Percentiles rank a stretch among this genome's conserved stretches.
These are phyloP conservation scores for Corydoras sp. DNA, from an alignment of 2,113 vertebrate species.

Conservation along the genomic window DNA sequence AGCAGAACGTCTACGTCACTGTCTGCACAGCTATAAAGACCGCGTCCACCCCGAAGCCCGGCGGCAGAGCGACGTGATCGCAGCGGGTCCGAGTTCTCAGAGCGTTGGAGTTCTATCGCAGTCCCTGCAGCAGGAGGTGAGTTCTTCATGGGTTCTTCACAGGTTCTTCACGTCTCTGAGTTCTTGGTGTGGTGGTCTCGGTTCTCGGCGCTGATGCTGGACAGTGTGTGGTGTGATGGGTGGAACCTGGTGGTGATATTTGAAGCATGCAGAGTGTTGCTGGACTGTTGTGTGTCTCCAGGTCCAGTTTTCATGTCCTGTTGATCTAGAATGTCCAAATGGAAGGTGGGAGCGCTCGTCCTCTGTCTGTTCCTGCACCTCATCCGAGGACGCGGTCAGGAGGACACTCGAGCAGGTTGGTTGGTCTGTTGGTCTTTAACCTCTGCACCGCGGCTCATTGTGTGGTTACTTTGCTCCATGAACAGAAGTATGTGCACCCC, in stretches of 20 bases:
- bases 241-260: neutral
- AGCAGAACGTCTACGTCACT: constrained; percentile 35
- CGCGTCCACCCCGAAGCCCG: constrained; percentile 10
- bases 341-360: constrained; percentile 28
- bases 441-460: too few relatives aligned
- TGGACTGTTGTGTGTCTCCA: neutral
- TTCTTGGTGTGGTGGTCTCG: too few relatives aligned
- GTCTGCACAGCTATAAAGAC: constrained; percentile 38
- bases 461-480: too few relatives aligned
- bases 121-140: neutral
- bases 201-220: too few relatives aligned
- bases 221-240: too few relatives aligned
- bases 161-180: too few relatives aligned
- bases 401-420: constrained; percentile 47
- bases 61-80: constrained; percentile 4
- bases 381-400: constrained; percentile 27
- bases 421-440: neutral
- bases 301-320: neutral
- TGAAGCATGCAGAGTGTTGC: neutral
- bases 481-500: too few relatives aligned
- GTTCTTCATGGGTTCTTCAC: too few relatives aligned
- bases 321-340: constrained; percentile 37
- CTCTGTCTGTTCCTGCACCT: constrained; percentile 23
- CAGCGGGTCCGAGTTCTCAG: neutral
- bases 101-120: neutral